Base-by-base conservation (phyloP, 2,113 vertebrate genomes). In the Andinoacara biseriatus region DNA sequence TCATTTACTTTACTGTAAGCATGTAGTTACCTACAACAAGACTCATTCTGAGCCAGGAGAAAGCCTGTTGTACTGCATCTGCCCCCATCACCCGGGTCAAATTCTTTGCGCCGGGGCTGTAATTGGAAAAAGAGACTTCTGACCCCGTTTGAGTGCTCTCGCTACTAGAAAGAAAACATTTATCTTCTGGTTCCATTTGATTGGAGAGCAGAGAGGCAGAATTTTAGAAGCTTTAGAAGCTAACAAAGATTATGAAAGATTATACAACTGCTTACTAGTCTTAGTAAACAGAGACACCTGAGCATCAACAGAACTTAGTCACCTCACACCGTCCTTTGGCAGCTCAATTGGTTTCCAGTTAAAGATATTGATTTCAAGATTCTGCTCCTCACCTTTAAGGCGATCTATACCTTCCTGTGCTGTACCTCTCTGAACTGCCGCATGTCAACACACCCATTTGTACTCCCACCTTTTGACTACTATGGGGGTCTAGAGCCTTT, bases 151-250 rank as follows among this genome's bases (percentile, higher is more conserved):
- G 67, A 54, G 46, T 72, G 67, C 26, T 72, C 31, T n/a, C 31
- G 67, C 67, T 54, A n/a, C 46, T 26, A 72, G 46, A 72, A 72
- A 72, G 67, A 72, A 72, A 72, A 54, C 43, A 31, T 54, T 72
- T 54, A 72, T 72, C n/a, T 72, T 72, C 67, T 52, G 67, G 17
- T 49, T 72, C 52, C 17, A 26, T 5, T 72, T 72, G 10, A 72
- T 31, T 72, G 26, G 46, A 54, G 1, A 72, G 26, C 43, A 72
- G 67, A 69, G 43, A 72, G 67, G 46, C 46, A 54, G 46, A 54
- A 54, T 52, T 5, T 26, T 72, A n/a, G n/a, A n/a, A n/a, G 17
- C 43, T 52, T 0, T 52, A n/a, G n/a, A n/a, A n/a, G n/a, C n/a
- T n/a, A 26, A 72, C 26, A 29, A 52, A 72, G 26, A 7, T 31